Evolutionary conservation across 1,140 invertebrate genomes (phyloP), one percentile per base, ranked within the genome.

Genomic region (Caenorhabditis inopinata): DNA sequence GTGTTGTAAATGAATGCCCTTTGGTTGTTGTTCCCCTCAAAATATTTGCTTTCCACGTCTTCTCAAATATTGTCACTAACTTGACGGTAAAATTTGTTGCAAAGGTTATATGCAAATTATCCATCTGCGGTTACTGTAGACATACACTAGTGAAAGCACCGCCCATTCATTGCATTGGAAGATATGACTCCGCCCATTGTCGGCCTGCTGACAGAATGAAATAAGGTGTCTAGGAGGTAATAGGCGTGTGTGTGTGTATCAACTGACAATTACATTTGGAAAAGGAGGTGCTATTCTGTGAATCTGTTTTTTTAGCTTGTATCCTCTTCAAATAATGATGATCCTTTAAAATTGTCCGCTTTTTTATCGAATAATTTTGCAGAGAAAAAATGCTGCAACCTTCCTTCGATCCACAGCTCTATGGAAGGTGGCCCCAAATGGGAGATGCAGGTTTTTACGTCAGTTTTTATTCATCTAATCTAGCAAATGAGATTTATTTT

Each of bases 11-110:
- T 68, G 29, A n/a, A 42, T 68, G 32, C 25, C 58, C 29, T 68
- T 68, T 68, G 18, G n/a, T 38, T 18, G 29, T 68, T 38, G 11
- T 18, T 11, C 2, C 58, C 49, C 12, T 68, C 58, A 68, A 42
- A 68, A 68, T 68, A 68, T 68, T 68, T 68, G 58, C 58, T 38
- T 38, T 38, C 58, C 58, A 42, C n/a, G 58, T 68, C 29, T 68
- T 68, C 58, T 38, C 58, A 68, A 68, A 68, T 68, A 68, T 68
- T 68, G 58, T 68, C 58, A 32, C n/a, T 18, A 11, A 6, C 2
- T 21, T 29, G 32, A 68, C 5, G 38, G 14, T 42, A 42, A n/a
- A 68, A 68, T 68, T 68, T 42, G 58, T 38, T 68, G 18, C 32
- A 21, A 42, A 68, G 32, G 58, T 38, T 68, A 42, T 68, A 68